A percentile compares a stretch with the other conserved stretches of the same genome.
Conservation (phyloP, 2,888 invertebrate genomes). For the Morpho helenor region DNA sequence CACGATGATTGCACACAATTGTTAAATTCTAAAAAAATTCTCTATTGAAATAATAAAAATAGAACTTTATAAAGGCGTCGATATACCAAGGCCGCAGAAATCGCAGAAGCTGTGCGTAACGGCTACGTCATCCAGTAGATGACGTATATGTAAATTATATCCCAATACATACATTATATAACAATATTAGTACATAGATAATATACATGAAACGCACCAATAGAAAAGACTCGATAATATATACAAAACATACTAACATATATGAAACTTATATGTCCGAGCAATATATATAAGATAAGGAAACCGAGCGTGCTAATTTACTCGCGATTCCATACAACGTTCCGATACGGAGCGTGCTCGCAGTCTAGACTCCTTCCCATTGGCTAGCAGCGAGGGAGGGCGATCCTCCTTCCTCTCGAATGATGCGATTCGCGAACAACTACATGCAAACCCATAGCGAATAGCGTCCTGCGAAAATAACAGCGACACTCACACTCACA, state of each 20-base stretch:
- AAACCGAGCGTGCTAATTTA: conserved; percentile 53
- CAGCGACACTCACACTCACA: conserved; percentile 30
- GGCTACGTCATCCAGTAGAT: conserved; percentile 13
- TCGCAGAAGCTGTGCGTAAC: conserved; percentile 36
- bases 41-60: conserved; percentile 11
- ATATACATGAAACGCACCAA: conserved; percentile 12
- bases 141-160: conserved; percentile 3
- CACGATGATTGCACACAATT: conserved; percentile 34
- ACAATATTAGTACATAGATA: not conserved
- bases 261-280: conserved; percentile 31
- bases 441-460: conserved; percentile 49
- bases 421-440: conserved; percentile 70
- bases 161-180: conserved; percentile 3
- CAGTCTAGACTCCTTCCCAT: conserved; percentile 54
- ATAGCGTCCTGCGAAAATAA: conserved; percentile 53
- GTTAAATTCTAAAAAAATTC: conserved; percentile 28
- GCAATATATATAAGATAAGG: conserved; percentile 24
- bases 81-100: conserved; percentile 61
- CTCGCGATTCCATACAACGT: conserved; percentile 57
- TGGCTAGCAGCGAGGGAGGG: conserved; percentile 67
- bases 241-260: conserved; percentile 25
- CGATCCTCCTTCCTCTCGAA: conserved; percentile 75
- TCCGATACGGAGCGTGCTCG: conserved; percentile 44
- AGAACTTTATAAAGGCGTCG: conserved; percentile 52
- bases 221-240: conserved; percentile 6